A percentile compares a stretch with the other conserved stretches of the same genome.
Evolutionary conservation across 2,888 invertebrate species (phyloP).

Genomic region (Dryomyza anilis): DNA sequence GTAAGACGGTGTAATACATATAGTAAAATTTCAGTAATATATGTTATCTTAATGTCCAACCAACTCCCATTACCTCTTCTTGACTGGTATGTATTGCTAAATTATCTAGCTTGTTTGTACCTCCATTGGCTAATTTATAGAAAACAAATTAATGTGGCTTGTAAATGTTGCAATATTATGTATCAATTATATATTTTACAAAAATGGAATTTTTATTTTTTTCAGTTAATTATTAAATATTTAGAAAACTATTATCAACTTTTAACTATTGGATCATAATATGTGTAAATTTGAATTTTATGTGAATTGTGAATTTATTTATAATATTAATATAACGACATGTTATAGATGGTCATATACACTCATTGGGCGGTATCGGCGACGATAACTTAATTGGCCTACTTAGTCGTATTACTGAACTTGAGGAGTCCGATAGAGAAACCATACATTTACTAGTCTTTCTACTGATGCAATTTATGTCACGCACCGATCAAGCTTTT

Average conservation of each 20-base stretch:
- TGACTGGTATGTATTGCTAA: conserved; percentile 51
- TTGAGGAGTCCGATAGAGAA: conserved; percentile 93
- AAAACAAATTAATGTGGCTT: conserved; percentile 5
- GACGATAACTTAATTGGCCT: conserved; percentile 82
- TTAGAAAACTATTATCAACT: too few species aligned
- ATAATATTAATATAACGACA: not conserved
- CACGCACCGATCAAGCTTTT: conserved; percentile 79
- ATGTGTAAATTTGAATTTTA: too few species aligned
- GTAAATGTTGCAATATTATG: conserved; percentile 28
- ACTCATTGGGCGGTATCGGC: conserved; percentile 80
- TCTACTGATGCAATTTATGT: conserved; percentile 95
- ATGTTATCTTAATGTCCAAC: not conserved
- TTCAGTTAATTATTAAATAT: too few species aligned
- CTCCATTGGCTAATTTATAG: not conserved
- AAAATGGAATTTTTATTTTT: too few species aligned
- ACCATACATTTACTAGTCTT: conserved; percentile 93
- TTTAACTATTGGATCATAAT: too few species aligned
- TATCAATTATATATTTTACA: too few species aligned
- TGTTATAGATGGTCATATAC: conserved; percentile 76
- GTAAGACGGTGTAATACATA: too few species aligned
- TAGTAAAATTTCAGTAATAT: too few species aligned
- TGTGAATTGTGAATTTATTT: not conserved
- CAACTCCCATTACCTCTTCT: conserved; percentile 32
- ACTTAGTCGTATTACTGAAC: conserved; percentile 86
- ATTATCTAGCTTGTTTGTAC: conserved; percentile 9